Percentiles rank a stretch among this genome's conserved stretches.
Conservation (phyloP, 2,797 vertebrate genomes). For the Anniella stebbinsi region DNA sequence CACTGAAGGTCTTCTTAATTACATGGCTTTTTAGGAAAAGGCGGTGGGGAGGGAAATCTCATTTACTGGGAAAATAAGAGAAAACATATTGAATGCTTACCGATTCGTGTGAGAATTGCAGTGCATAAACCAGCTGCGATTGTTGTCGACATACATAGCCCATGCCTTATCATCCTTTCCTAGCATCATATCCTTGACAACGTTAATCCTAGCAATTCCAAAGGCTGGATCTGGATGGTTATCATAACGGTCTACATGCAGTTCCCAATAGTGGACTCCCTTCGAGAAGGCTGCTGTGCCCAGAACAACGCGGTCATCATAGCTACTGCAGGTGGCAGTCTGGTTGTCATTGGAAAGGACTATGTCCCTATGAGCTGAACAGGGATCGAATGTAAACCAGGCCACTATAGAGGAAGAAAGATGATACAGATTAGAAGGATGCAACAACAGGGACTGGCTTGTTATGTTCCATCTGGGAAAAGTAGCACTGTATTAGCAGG, state of each 20-base stretch:
- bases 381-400: conserved; percentile 96
- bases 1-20: background rate
- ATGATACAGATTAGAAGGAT: background rate
- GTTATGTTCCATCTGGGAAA: conserved; percentile 1
- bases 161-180: conserved; percentile 94
- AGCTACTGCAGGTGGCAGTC: conserved; percentile 95
- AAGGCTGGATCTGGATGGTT: conserved; percentile 98
- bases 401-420: conserved; percentile 85
- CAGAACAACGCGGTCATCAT: conserved; percentile 95
- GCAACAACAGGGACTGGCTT: accelerated
- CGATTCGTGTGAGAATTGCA: conserved; percentile 91
- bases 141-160: conserved; percentile 97
- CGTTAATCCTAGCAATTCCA: conserved; percentile 93
- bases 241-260: conserved; percentile 94
- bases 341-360: conserved; percentile 95
- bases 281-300: conserved; percentile 97
- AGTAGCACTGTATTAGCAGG: background rate
- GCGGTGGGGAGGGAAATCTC: accelerated
- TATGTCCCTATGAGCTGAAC: conserved; percentile 94
- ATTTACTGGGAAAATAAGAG: background rate
- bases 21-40: accelerated
- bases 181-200: conserved; percentile 95
- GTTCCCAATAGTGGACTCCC: conserved; percentile 96
- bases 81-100: conserved; percentile 66
- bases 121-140: conserved; percentile 94